Conservation (phyloP, 2,113 vertebrate species). For the Thryonomys swinderianus region DNA sequence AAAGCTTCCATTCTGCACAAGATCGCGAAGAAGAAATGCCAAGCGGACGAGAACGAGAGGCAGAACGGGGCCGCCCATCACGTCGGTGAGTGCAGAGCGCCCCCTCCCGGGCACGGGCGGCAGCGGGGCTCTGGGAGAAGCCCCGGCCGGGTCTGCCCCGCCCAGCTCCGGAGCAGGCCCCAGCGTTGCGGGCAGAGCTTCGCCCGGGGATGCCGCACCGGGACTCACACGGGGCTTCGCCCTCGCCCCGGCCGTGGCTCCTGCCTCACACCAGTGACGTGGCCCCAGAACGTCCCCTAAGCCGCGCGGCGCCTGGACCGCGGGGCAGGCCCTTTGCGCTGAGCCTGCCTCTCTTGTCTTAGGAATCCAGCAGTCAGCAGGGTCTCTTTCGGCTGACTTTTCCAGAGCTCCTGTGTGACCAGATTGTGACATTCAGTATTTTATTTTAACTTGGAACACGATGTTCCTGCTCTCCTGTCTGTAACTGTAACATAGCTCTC, state of each 20-base stretch:
- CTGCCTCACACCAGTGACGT: background rate
- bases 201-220: too few species aligned
- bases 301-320: background rate
- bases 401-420: slow-evolving; percentile 57
- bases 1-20: slow-evolving; percentile 99
- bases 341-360: background rate
- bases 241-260: background rate
- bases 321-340: background rate
- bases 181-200: too few species aligned
- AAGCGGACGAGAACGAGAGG: slow-evolving; percentile 95
- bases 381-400: slow-evolving; percentile 54
- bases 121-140: background rate
- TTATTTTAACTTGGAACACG: slow-evolving; percentile 75
- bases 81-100: slow-evolving; percentile 86
- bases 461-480: slow-evolving; percentile 68
- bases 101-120: background rate
- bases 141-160: too few species aligned
- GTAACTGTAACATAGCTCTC: slow-evolving; percentile 66
- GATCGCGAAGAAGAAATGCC: slow-evolving; percentile 99
- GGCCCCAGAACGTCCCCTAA: background rate
- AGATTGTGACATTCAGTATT: slow-evolving; percentile 73
- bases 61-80: slow-evolving; percentile 94
- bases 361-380: slow-evolving; percentile 5
- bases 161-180: too few species aligned
- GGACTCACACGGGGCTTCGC: too few species aligned